Conservation (phyloP, 2,888 invertebrate genomes). For the Oscheius myriophilus region DNA sequence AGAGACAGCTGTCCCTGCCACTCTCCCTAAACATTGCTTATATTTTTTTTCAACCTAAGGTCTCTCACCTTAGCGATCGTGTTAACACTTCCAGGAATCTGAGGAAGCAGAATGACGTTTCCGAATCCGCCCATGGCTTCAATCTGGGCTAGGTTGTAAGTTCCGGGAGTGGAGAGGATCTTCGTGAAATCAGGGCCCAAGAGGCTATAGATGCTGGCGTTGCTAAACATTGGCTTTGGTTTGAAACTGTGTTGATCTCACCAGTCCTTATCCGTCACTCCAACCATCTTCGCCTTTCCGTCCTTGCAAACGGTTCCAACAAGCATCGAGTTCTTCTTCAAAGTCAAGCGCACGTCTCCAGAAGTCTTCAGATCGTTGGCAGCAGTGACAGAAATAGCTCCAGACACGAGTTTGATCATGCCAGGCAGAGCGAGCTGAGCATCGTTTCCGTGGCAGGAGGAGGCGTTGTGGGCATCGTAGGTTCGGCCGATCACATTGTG, state of each 20-base stretch:
- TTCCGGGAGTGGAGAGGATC: constrained; percentile 19
- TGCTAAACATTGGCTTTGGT: constrained; percentile 8
- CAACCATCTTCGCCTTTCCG: constrained; percentile 1
- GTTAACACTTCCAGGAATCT: constrained; percentile 7
- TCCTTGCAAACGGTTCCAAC: constrained; percentile 22
- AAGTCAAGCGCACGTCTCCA: constrained; percentile 5
- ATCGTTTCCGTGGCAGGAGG: constrained; percentile 8
- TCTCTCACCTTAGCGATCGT: constrained; percentile 1
- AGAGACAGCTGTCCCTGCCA: constrained; percentile 4
- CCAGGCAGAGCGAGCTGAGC: constrained; percentile 13
- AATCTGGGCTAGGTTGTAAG: constrained; percentile 19
- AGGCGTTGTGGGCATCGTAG: constrained; percentile 9
- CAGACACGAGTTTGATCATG: constrained; percentile 8
- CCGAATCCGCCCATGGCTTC: constrained; percentile 8
- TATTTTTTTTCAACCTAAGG: not conserved
- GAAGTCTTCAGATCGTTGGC: not conserved
- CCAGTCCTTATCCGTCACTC: constrained; percentile 18
- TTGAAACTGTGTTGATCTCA: not conserved
- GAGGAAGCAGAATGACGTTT: not conserved
- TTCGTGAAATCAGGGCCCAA: constrained; percentile 7
- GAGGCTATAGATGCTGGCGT: not conserved
- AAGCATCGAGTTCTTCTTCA: constrained; percentile 19
- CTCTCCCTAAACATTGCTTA: not conserved
- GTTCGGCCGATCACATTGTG: constrained; percentile 6
- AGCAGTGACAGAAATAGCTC: constrained; percentile 4